Conservation (phyloP, 2,797 vertebrate genomes). For the Odontamblyopus rebecca region DNA sequence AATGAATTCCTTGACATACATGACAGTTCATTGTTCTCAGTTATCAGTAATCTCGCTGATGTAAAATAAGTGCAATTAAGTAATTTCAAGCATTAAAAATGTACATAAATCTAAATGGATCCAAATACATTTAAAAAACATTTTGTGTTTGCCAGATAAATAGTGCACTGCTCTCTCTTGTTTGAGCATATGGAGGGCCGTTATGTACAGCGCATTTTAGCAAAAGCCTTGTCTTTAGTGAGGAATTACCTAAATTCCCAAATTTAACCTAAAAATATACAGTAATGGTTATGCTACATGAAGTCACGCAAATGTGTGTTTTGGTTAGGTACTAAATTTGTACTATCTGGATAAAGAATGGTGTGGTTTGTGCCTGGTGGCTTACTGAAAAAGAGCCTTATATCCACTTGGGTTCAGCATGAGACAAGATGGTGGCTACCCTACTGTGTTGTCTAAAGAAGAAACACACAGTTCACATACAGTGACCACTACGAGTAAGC, state of each 20-base stretch:
- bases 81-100: conserved; percentile 16
- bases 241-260: conserved; percentile 90
- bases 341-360: conserved; percentile 83
- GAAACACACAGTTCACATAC: conserved; percentile 92
- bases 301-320: conserved; percentile 97
- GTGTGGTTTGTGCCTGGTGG: conserved; percentile 83
- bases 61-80: conserved; percentile 25
- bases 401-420: conserved; percentile 68
- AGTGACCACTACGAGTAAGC: conserved; percentile 90
- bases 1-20: conserved; percentile 35
- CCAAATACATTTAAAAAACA: conserved; percentile 9
- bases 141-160: conserved; percentile 83
- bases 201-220: conserved; percentile 96
- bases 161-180: conserved; percentile 78
- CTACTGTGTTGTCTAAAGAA: conserved; percentile 85
- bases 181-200: conserved; percentile 87
- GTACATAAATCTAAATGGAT: conserved; percentile 16
- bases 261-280: conserved; percentile 92
- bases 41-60: conserved; percentile 11
- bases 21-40: background rate
- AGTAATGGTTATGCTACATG: conserved; percentile 92
- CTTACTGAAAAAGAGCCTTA: conserved; percentile 90
- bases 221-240: conserved; percentile 91
- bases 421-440: conserved; percentile 90
- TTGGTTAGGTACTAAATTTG: conserved; percentile 91